These are phyloP conservation scores for Nasonia giraulti DNA, from an alignment of 1,140 invertebrate genomes.

Conservation along the genomic window DNA sequence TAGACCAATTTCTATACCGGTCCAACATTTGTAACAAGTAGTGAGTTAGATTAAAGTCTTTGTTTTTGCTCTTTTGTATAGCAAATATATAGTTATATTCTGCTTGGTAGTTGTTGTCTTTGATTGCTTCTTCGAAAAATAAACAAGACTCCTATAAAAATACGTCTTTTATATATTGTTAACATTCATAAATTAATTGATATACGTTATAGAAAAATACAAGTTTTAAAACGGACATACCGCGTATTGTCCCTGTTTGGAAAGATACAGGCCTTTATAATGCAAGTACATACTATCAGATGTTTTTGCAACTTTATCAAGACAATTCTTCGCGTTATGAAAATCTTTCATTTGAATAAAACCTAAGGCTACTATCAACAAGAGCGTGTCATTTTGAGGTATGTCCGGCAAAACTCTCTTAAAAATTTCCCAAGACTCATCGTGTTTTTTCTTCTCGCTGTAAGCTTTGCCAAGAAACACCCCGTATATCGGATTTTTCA, in stretches of 20 bases:
- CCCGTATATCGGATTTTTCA: neutral
- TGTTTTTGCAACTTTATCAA: neutral
- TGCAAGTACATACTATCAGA: slow-evolving; percentile 1
- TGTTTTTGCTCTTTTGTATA: neutral
- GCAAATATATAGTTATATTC: neutral
- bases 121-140: neutral
- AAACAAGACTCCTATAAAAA: neutral
- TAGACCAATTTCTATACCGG: neutral
- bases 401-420: neutral
- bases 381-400: neutral
- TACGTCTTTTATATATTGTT: neutral
- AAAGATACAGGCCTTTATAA: slow-evolving; percentile 4
- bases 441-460: neutral
- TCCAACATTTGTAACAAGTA: neutral
- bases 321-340: neutral
- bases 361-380: neutral
- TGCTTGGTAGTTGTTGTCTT: neutral
- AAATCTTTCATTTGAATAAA: neutral
- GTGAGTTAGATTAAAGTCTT: neutral
- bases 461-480: slow-evolving; percentile 1
- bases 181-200: too few relatives aligned
- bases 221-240: neutral
- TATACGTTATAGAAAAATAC: too few relatives aligned
- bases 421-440: neutral
- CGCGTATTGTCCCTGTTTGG: neutral